Evolutionary conservation across 2,888 invertebrate species (phyloP), one percentile per base, ranked within the genome.

Genomic region (Strigamia maritima): DNA sequence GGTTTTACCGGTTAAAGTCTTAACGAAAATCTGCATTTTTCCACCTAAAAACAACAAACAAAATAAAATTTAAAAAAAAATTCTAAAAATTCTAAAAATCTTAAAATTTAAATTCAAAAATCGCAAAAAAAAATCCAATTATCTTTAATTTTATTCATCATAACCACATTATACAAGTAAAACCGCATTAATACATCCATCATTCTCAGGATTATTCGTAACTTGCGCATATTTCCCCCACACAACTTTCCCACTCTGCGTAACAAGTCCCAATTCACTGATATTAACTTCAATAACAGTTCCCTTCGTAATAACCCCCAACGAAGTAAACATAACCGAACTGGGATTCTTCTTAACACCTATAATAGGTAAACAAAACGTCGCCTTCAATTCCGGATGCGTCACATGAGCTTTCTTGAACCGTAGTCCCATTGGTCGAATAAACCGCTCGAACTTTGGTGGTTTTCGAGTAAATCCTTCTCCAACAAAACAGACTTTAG

Each of bases 161-260:
- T 7, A 35, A 35, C 35, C 35, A 35, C 10, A 4, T 91, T 90
- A 98, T 82, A 99, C 94, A 86, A 99, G 89, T 81, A 99, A 89
- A 81, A 99, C 95, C 85, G 98, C 98, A 89, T 99, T 99, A 80
- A 99, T 97, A 85, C 98, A 98, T 22, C 99, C 99, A 89, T 99
- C 99, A 88, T 99, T 99, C 87, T 99, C 99, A 0, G 99, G 99
- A 88, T 98, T 95, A 87, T 99, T 99, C 0, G 98, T 98, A 22
- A 99, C 98, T 87, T 98, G 99, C 0, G 99, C 99, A 86, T 97
- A 99, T 89, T 99, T 99, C 80, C 98, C 99, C 99, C 99, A 99
- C 0, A 99, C 96, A 76, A 99, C 97, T 90, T 98, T 99, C 80
- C 99, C 99, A 10, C 95, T 94, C 86, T 98, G 97, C 0, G 99